A percentile compares a stretch with the other conserved stretches of the same genome.
Conservation (phyloP, 2,113 vertebrate genomes). For the Procapra przewalskii region DNA sequence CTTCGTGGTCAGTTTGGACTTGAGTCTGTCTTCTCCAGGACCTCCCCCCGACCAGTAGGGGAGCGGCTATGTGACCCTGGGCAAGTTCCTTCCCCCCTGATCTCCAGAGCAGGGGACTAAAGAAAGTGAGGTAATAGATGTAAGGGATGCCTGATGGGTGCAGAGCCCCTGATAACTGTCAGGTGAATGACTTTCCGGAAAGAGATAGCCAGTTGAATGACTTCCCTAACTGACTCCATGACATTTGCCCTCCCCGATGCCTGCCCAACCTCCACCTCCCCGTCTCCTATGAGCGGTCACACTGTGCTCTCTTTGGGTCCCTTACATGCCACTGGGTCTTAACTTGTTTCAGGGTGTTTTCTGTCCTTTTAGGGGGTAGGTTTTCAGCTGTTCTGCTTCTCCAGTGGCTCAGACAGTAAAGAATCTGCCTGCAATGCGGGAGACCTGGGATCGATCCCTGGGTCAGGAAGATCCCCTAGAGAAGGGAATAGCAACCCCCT, state of each 20-base stretch:
- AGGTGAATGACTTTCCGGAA: neutral
- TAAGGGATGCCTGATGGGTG: neutral
- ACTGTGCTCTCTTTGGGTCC: neutral
- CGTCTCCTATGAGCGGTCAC: neutral
- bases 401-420: neutral
- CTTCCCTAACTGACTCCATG: neutral
- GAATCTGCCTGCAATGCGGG: neutral
- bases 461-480: neutral
- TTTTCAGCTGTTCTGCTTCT: neutral
- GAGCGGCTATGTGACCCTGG: neutral
- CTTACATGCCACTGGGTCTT: neutral
- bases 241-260: neutral
- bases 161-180: neutral
- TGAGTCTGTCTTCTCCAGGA: neutral
- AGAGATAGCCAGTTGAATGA: too few species aligned
- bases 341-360: neutral
- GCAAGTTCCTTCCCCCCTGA: neutral
- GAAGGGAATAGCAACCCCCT: neutral
- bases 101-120: neutral
- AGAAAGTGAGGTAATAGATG: neutral
- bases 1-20: neutral
- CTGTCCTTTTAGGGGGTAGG: neutral
- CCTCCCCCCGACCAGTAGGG: neutral
- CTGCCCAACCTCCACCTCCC: rapidly evolving
- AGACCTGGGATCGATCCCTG: neutral